phyloP scores from a whole-genome alignment of 53 echinoderm and acorn worm species.

The Zoroaster sp. region DNA sequence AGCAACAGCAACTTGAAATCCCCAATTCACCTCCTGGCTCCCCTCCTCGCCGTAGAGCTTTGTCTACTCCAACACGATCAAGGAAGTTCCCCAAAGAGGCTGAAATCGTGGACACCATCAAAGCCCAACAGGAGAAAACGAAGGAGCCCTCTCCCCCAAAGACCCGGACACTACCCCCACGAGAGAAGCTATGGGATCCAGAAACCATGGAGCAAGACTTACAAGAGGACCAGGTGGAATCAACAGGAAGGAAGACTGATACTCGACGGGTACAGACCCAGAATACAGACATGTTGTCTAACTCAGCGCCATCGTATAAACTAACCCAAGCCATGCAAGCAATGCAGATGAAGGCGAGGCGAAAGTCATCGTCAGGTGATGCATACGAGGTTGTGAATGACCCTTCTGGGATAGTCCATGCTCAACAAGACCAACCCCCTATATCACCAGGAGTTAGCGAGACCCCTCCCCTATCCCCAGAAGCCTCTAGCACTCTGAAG shows the following conservation, averaged over 20 bases:
- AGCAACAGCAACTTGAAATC: slow-evolving; percentile 29
- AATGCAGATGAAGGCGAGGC: slow-evolving; percentile 76
- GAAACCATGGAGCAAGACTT: slow-evolving; percentile 42
- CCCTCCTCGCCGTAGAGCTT: slow-evolving; percentile 65
- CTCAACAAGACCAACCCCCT: not conserved
- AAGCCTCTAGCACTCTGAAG: slow-evolving; percentile 6
- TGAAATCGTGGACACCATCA: slow-evolving; percentile 66
- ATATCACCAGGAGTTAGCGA: not conserved
- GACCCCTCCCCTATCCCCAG: slow-evolving; percentile 33
- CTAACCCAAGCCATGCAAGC: slow-evolving; percentile 60
- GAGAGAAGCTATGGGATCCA: slow-evolving; percentile 68
- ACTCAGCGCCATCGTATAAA: not conserved
- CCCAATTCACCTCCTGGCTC: slow-evolving; percentile 57
- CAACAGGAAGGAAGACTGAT: not conserved
- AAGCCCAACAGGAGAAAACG: slow-evolving; percentile 61
- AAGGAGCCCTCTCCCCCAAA: slow-evolving; percentile 51
- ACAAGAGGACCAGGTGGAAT: slow-evolving; percentile 35
- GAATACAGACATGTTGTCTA: slow-evolving; percentile 1
- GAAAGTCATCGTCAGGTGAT: slow-evolving; percentile 78
- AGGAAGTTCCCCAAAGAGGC: slow-evolving; percentile 70
- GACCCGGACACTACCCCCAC: slow-evolving; percentile 79
- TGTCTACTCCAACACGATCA: slow-evolving; percentile 79
- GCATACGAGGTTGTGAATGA: slow-evolving; percentile 62
- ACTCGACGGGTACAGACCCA: slow-evolving; percentile 13
- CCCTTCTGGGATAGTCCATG: slow-evolving; percentile 17